Percentiles rank a stretch among this genome's conserved stretches.
phyloP scores from a whole-genome alignment of 2,888 invertebrate species.

The Rhaphigaster nebulosa region DNA sequence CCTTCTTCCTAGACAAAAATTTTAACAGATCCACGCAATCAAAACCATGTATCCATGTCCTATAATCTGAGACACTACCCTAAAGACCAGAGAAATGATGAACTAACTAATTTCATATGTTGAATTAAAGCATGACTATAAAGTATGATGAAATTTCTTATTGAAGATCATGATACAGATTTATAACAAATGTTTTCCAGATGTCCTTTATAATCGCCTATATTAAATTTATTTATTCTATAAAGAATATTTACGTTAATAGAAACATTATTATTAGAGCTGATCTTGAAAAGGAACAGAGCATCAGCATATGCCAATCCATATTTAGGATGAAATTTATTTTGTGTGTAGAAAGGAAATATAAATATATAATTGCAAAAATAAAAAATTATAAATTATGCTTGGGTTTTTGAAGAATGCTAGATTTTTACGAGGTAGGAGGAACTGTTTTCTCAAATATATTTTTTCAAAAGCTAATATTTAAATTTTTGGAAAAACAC shows the following conservation, averaged over 20 bases:
- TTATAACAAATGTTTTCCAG: not conserved
- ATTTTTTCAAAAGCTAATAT: not conserved
- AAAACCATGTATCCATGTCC: not conserved
- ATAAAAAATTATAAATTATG: not conserved
- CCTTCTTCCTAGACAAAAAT: not conserved
- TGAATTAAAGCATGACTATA: not conserved
- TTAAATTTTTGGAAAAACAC: not conserved
- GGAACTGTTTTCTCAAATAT: not conserved
- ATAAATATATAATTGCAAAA: not conserved
- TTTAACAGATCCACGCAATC: not conserved
- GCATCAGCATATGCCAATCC: not conserved
- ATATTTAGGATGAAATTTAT: not conserved
- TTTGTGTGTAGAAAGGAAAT: too few relatives aligned
- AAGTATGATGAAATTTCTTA: not conserved
- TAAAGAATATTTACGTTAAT: too few relatives aligned
- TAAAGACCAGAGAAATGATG: not conserved
- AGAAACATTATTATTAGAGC: too few relatives aligned
- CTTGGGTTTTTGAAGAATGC: not conserved
- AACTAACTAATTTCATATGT: not conserved
- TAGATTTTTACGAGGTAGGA: not conserved
- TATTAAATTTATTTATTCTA: too few relatives aligned
- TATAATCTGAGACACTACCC: not conserved
- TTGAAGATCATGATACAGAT: not conserved
- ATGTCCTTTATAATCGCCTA: too few relatives aligned
- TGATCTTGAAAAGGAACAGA: not conserved